Evolutionary conservation across 37 sponge, comb jelly and placozoan species (phyloP).

Genomic region (Crambe crambe): DNA sequence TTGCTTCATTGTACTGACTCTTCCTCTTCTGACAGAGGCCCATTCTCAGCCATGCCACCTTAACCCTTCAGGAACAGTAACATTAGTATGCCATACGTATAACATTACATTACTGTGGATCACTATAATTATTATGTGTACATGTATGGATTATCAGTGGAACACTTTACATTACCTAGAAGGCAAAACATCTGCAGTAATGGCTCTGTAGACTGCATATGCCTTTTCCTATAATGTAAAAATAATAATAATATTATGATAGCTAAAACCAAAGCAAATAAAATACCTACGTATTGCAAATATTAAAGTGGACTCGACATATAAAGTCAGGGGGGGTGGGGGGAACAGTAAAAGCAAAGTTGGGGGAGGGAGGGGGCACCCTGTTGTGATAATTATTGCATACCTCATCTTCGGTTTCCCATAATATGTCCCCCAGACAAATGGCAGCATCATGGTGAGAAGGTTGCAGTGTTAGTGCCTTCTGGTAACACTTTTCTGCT

Average conservation of each 20-base stretch:
- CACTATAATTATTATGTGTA: constrained; percentile 12
- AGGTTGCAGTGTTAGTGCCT: constrained; percentile 56
- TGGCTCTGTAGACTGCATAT: constrained; percentile 12
- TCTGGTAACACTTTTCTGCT: constrained; percentile 77
- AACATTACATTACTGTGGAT: constrained; percentile 11
- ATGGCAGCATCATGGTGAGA: constrained; percentile 40
- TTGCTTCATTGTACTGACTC: constrained; percentile 54
- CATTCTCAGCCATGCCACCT: constrained; percentile 73
- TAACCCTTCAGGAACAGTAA: constrained; percentile 35
- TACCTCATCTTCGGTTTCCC: constrained; percentile 49
- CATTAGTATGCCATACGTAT: background rate
- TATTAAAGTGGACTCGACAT: too few species aligned
- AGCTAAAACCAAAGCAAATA: background rate
- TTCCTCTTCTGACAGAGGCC: constrained; percentile 66
- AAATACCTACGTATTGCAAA: background rate
- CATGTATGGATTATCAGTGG: background rate
- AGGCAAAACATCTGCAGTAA: background rate
- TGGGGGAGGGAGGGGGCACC: too few species aligned
- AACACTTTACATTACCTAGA: background rate
- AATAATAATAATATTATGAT: background rate
- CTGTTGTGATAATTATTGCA: too few species aligned
- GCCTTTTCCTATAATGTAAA: constrained; percentile 11
- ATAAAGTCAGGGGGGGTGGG: too few species aligned
- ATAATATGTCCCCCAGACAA: constrained; percentile 42
- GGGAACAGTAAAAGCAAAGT: too few species aligned